Conservation (phyloP, 2,113 vertebrate genomes). For the Misgurnus anguillicaudatus region DNA sequence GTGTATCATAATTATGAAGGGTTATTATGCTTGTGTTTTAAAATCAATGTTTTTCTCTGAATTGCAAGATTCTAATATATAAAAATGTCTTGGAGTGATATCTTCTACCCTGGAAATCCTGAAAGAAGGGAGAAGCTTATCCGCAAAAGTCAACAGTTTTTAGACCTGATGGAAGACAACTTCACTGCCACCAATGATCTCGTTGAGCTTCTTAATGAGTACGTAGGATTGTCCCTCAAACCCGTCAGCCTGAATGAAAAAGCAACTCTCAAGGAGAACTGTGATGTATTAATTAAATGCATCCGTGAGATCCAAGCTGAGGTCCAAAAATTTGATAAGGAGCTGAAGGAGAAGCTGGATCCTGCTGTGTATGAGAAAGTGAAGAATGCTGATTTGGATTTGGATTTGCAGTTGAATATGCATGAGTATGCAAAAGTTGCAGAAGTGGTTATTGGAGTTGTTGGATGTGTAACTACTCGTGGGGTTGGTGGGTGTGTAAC, state of each 20-base stretch:
- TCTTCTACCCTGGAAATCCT: not conserved
- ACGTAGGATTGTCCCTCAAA: not conserved
- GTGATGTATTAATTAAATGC: not conserved
- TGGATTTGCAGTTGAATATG: too few species aligned
- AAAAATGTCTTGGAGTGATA: not conserved
- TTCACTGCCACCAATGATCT: not conserved
- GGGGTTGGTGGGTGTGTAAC: not conserved
- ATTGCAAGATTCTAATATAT: not conserved
- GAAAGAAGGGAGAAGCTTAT: conserved; percentile 10
- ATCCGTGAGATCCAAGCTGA: not conserved
- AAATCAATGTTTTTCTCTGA: not conserved
- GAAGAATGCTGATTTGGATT: not conserved
- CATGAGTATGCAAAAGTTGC: too few species aligned
- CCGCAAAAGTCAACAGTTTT: not conserved
- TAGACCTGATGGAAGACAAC: not conserved
- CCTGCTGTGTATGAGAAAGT: not conserved
- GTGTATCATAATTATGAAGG: too few species aligned
- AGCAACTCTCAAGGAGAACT: not conserved
- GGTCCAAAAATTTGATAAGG: not conserved
- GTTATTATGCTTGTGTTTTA: too few species aligned
- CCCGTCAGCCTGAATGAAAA: not conserved
- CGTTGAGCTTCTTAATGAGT: not conserved
- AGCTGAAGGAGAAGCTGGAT: conserved; percentile 2
- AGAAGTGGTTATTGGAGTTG: too few species aligned
- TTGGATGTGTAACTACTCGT: not conserved